Percentiles rank a stretch among this genome's conserved stretches.
Conservation (phyloP, 2,113 vertebrate species). For the Natator depressus region DNA sequence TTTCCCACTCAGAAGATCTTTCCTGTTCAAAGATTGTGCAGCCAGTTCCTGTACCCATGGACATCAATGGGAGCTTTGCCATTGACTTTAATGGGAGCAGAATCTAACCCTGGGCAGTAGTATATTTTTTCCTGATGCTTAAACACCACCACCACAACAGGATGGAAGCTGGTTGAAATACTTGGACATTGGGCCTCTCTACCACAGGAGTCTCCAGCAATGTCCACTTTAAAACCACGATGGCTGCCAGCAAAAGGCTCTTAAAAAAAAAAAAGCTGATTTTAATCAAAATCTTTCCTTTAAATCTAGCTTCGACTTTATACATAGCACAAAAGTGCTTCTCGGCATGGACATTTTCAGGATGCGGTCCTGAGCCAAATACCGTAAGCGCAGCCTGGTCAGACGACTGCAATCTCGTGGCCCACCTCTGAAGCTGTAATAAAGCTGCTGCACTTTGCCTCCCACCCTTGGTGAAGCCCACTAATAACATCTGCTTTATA, state of each 20-base stretch:
- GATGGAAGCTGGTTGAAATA: conserved; percentile 54
- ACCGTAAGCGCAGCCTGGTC: conserved; percentile 69
- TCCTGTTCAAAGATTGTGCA: conserved; percentile 68
- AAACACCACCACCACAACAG: conserved; percentile 59
- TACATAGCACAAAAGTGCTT: conserved; percentile 66
- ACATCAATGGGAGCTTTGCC: conserved; percentile 63
- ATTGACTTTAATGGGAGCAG: conserved; percentile 56
- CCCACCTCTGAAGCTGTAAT: conserved; percentile 77
- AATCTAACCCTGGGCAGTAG: conserved; percentile 59
- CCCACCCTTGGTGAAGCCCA: conserved; percentile 69
- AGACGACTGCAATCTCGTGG: conserved; percentile 68
- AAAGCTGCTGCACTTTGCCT: conserved; percentile 76
- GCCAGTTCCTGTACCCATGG: conserved; percentile 51
- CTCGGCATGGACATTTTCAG: conserved; percentile 72
- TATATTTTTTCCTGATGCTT: conserved; percentile 55
- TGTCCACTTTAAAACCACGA: conserved; percentile 50
- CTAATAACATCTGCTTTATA: conserved; percentile 80
- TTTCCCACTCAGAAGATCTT: conserved; percentile 71
- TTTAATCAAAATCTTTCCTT: conserved; percentile 68
- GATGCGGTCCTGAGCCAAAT: conserved; percentile 66
- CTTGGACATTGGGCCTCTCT: conserved; percentile 46
- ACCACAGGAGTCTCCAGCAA: conserved; percentile 40
- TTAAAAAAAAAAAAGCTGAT: conserved; percentile 56
- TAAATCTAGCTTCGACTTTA: conserved; percentile 66
- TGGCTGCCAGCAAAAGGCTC: conserved; percentile 40